Conservation (phyloP, 2,113 vertebrate genomes). For the Nibea coibor region DNA sequence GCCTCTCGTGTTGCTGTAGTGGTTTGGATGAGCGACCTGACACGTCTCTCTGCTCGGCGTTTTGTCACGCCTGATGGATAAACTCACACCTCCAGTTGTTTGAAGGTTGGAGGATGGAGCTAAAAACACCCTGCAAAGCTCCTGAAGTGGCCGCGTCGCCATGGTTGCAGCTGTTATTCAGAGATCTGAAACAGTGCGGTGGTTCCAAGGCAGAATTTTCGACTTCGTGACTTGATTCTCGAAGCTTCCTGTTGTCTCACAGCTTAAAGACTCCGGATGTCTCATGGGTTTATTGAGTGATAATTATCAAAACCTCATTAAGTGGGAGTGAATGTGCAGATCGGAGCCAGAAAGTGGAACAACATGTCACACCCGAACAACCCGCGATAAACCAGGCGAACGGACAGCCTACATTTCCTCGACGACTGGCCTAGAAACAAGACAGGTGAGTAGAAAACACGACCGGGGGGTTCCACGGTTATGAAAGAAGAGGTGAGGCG, state of each 20-base stretch:
- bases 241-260: neutral
- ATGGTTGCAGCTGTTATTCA: slow-evolving; percentile 6
- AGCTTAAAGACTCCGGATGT: neutral
- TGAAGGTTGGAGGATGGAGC: neutral
- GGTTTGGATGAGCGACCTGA: neutral
- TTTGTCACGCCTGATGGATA: neutral
- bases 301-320: neutral
- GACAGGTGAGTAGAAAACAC: slow-evolving; percentile 22
- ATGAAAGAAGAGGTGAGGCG: slow-evolving; percentile 40
- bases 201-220: neutral
- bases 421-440: slow-evolving; percentile 35
- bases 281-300: slow-evolving; percentile 4
- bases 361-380: neutral
- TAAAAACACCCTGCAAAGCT: neutral
- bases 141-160: neutral
- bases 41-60: neutral
- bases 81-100: neutral
- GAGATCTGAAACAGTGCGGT: neutral
- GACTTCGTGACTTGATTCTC: neutral
- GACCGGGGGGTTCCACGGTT: neutral
- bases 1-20: neutral
- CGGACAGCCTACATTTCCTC: neutral
- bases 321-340: neutral
- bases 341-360: neutral
- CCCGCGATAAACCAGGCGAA: neutral